Conservation (phyloP, 2,113 vertebrate genomes). For the Podiceps cristatus region DNA sequence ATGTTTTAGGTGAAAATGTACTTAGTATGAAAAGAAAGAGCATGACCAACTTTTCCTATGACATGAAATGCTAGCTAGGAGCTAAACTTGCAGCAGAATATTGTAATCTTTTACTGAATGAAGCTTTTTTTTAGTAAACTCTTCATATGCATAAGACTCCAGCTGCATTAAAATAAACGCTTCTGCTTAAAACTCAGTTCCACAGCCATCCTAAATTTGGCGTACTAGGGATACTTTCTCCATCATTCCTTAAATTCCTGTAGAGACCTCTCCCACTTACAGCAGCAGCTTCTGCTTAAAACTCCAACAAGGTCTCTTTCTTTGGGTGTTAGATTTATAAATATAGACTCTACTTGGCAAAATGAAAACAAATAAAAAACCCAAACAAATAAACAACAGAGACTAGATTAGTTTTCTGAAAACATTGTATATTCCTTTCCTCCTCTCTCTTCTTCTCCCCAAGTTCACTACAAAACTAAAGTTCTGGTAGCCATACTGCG, state of each 20-base stretch:
- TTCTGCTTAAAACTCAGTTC: constrained; percentile 64
- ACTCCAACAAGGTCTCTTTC: constrained; percentile 76
- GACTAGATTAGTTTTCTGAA: not conserved
- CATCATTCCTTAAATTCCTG: constrained; percentile 83
- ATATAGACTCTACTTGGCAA: constrained; percentile 10
- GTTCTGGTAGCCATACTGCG: not conserved
- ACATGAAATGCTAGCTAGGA: not conserved
- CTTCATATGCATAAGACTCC: not conserved
- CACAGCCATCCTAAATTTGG: constrained; percentile 72
- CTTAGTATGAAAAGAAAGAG: not conserved
- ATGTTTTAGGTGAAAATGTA: not conserved
- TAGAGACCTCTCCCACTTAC: constrained; percentile 76
- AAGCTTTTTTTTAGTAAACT: not conserved
- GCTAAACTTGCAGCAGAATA: not conserved
- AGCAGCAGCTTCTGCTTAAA: constrained; percentile 67
- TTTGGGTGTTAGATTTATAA: constrained; percentile 41
- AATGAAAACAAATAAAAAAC: constrained; percentile 5
- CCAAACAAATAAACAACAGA: constrained; percentile 18
- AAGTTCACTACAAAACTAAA: not conserved
- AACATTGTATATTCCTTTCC: not conserved
- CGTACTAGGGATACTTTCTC: constrained; percentile 72
- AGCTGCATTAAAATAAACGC: constrained; percentile 51
- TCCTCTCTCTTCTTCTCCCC: not conserved
- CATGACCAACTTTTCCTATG: not conserved
- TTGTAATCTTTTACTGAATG: not conserved